Evolutionary conservation across 2,113 vertebrate genomes (phyloP).

Genomic region (Empidonax alnorum): DNA sequence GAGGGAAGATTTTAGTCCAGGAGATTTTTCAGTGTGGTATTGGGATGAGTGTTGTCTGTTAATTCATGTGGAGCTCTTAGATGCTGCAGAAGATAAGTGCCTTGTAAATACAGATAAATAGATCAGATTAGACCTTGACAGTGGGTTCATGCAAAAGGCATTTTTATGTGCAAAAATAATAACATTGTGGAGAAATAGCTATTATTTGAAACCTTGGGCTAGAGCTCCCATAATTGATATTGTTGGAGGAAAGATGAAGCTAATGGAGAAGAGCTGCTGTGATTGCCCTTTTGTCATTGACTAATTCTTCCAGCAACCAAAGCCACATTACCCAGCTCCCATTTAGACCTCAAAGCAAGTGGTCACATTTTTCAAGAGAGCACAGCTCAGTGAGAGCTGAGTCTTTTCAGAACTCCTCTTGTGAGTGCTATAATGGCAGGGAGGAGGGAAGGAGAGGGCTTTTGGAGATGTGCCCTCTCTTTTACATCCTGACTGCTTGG

Average conservation of each 20-base stretch:
- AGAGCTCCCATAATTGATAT: conserved; percentile 60
- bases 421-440: background rate
- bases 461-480: background rate
- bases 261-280: conserved; percentile 46
- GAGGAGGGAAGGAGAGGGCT: background rate
- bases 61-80: conserved; percentile 42
- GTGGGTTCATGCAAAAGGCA: conserved; percentile 59
- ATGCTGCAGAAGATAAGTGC: conserved; percentile 50
- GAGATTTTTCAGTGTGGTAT: background rate
- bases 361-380: conserved; percentile 22
- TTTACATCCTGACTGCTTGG: background rate
- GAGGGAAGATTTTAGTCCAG: background rate
- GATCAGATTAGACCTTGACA: conserved; percentile 65
- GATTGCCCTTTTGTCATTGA: conserved; percentile 59
- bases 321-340: conserved; percentile 10
- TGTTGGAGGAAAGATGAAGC: conserved; percentile 50
- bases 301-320: conserved; percentile 42
- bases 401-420: background rate
- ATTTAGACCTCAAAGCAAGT: conserved; percentile 9
- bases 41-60: background rate
- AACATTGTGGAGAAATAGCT: conserved; percentile 53
- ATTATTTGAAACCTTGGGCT: conserved; percentile 55
- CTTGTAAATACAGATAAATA: conserved; percentile 67
- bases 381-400: background rate
- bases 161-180: conserved; percentile 59